These are phyloP conservation scores for Caenorhabditis zanzibari DNA, from an alignment of 2,888 invertebrate genomes.

Conservation along the genomic window DNA sequence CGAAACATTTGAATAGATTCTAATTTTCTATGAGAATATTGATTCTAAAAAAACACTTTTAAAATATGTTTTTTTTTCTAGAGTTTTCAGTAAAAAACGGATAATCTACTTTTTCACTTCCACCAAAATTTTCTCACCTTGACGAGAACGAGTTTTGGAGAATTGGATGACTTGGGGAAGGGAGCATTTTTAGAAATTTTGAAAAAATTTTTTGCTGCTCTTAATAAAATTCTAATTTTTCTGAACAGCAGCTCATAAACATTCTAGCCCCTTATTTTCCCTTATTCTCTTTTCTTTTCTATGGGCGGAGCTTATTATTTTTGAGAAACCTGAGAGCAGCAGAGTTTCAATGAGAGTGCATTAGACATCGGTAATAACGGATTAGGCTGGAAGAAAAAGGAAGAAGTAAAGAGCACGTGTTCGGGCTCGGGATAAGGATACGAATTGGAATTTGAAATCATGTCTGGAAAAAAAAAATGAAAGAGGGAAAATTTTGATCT, in stretches of 20 bases:
- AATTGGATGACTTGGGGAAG: slow-evolving; percentile 3
- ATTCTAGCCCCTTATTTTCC: neutral
- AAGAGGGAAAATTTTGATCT: neutral
- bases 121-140: slow-evolving; percentile 10
- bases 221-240: slow-evolving; percentile 1
- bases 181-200: slow-evolving; percentile 1
- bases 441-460: slow-evolving; percentile 21
- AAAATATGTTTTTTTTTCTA: no score
- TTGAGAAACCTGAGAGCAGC: slow-evolving; percentile 1
- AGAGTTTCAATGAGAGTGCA: slow-evolving; percentile 30
- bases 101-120: neutral
- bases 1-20: no score
- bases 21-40: no score
- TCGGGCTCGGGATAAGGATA: neutral
- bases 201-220: neutral
- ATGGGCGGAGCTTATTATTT: neutral
- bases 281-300: neutral
- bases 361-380: slow-evolving; percentile 35
- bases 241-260: neutral
- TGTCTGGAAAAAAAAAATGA: slow-evolving; percentile 7
- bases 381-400: slow-evolving; percentile 3
- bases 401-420: slow-evolving; percentile 36
- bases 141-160: slow-evolving; percentile 11
- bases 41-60: no score
- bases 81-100: no score